Evolutionary conservation across 2,113 vertebrate genomes (phyloP).

Genomic region (Larimichthys polyactis): DNA sequence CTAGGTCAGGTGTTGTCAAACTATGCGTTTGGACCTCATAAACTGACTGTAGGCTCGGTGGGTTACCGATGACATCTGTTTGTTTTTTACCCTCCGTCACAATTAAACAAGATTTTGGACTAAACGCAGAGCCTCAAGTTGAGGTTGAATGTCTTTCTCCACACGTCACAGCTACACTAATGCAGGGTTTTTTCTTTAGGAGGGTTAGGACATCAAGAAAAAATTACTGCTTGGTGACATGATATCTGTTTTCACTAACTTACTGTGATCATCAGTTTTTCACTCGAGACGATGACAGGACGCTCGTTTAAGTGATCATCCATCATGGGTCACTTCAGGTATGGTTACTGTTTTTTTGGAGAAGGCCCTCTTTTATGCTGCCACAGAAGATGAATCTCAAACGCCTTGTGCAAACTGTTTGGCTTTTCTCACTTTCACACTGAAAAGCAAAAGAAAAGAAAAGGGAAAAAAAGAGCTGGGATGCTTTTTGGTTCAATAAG

Average conservation of each 20-base stretch:
- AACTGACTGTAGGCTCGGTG: conserved; percentile 5
- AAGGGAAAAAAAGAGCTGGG: not conserved
- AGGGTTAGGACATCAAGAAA: not conserved
- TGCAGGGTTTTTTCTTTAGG: not conserved
- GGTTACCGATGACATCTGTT: not conserved
- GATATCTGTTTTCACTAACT: not conserved
- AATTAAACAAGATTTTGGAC: not conserved
- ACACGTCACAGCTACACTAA: not conserved
- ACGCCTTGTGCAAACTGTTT: not conserved
- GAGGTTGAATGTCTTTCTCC: not conserved
- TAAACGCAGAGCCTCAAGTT: not conserved
- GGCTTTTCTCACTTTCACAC: not conserved
- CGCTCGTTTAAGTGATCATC: not conserved
- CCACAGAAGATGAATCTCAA: not conserved
- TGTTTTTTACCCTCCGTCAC: not conserved
- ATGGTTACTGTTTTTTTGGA: conserved; percentile 7
- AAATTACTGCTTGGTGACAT: not conserved
- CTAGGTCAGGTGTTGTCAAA: conserved; percentile 26
- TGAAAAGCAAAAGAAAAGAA: not conserved
- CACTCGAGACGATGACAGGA: no score
- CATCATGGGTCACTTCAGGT: not conserved
- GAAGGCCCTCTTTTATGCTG: conserved; percentile 19
- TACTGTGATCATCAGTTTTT: not conserved
- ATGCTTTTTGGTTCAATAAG: conserved; percentile 1
- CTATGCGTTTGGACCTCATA: conserved; percentile 5